Percentiles rank a stretch among this genome's conserved stretches.
phyloP scores from a whole-genome alignment of 2,113 vertebrate genomes.

The Rhinoptilus africanus region DNA sequence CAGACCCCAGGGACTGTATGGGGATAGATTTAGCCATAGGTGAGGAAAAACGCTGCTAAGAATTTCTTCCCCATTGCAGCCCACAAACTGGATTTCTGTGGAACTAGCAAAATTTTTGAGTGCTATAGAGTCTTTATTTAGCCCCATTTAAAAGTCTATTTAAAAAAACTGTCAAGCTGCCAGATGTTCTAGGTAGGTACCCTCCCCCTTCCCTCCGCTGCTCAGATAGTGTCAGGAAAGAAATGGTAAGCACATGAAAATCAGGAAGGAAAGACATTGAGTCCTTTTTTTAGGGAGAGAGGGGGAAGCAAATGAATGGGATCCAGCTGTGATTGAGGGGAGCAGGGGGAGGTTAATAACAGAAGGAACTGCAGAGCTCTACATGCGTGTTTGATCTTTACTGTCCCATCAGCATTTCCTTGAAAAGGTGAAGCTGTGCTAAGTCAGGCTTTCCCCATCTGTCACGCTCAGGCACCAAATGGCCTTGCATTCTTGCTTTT shows the following conservation, averaged over 20 bases:
- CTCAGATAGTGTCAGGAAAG: not conserved
- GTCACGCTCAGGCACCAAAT: not conserved
- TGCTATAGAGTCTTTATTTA: conserved; percentile 45
- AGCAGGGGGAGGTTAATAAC: conserved; percentile 7
- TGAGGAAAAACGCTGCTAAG: not conserved
- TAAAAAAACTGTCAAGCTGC: conserved; percentile 43
- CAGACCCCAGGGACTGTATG: not conserved
- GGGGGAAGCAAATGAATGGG: conserved; percentile 29
- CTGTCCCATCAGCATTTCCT: conserved; percentile 46
- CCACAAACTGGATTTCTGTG: conserved; percentile 16
- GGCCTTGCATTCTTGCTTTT: conserved; percentile 9
- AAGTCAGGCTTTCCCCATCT: conserved; percentile 38
- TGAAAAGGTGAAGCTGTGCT: conserved; percentile 37
- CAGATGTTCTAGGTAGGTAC: conserved; percentile 47
- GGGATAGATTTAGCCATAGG: not conserved
- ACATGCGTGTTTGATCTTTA: not conserved
- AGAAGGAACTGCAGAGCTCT: conserved; percentile 20
- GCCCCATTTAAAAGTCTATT: conserved; percentile 40
- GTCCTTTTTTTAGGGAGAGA: conserved; percentile 33
- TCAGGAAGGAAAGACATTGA: conserved; percentile 38
- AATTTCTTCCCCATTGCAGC: not conserved
- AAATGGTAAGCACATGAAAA: conserved; percentile 42
- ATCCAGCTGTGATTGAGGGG: conserved; percentile 48
- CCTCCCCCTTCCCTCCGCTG: conserved; percentile 13
- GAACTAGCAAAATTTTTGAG: not conserved